A percentile compares a stretch with the other conserved stretches of the same genome.
phyloP scores from a whole-genome alignment of 2,113 vertebrate species.

The Tricholaema leucomelas region DNA sequence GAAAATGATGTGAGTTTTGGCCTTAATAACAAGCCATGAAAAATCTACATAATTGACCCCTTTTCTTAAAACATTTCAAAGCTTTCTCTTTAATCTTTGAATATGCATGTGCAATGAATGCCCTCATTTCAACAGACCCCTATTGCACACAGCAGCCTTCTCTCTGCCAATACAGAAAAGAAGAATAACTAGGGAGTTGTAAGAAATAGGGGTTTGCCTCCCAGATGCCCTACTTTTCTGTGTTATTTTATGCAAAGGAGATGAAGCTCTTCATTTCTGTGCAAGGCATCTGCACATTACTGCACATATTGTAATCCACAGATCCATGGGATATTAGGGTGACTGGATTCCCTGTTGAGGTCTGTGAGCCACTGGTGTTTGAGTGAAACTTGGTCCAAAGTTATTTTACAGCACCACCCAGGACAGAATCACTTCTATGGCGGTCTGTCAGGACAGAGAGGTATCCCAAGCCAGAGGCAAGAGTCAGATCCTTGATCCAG shows the following conservation, averaged over 20 bases:
- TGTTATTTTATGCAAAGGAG: conserved; percentile 12
- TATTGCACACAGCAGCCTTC: conserved; percentile 9
- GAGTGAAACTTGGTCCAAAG: accelerated
- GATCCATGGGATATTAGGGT: not conserved
- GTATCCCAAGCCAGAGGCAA: not conserved
- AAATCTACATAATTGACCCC: conserved; percentile 72
- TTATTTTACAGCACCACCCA: not conserved
- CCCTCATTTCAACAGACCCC: conserved; percentile 46
- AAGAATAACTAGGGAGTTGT: conserved; percentile 23
- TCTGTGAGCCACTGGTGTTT: not conserved
- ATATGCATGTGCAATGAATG: conserved; percentile 45
- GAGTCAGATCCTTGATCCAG: not conserved
- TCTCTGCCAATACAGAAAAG: not conserved
- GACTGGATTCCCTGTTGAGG: not conserved
- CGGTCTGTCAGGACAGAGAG: not conserved
- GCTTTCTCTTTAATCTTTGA: conserved; percentile 61
- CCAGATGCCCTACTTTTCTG: conserved; percentile 31
- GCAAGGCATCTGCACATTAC: not conserved
- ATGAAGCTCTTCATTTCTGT: not conserved
- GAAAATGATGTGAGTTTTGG: conserved; percentile 40
- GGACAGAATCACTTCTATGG: not conserved
- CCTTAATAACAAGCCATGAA: conserved; percentile 63
- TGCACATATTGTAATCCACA: not conserved
- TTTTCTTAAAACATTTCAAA: conserved; percentile 62
- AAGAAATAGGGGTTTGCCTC: not conserved